phyloP scores from a whole-genome alignment of 2,113 vertebrate species.

The Crotalus helleri region DNA sequence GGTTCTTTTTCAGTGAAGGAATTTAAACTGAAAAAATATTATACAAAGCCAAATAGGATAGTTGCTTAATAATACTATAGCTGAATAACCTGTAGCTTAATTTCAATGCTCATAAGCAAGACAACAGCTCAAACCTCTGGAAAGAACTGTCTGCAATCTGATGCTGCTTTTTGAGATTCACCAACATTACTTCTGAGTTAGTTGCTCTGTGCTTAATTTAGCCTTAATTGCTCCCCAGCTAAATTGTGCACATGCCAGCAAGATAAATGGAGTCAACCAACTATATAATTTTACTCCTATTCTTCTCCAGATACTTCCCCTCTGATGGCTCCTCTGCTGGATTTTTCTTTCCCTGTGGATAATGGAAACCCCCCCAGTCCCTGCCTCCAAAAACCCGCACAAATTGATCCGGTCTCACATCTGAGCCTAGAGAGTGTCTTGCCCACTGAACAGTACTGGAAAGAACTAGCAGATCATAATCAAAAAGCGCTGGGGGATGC shows the following conservation, averaged over 20 bases:
- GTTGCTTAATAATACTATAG: background rate
- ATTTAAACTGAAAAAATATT: background rate
- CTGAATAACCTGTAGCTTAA: background rate
- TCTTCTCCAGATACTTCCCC: slow-evolving; percentile 66
- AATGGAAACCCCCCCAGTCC: slow-evolving; percentile 58
- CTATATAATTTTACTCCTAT: background rate
- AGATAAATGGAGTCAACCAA: background rate
- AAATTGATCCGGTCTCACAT: slow-evolving; percentile 1
- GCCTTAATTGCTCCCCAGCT: background rate
- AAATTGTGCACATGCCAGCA: background rate
- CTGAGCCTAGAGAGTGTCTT: slow-evolving; percentile 14
- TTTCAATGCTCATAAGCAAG: background rate
- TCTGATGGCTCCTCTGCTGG: slow-evolving; percentile 69
- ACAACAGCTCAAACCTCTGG: background rate
- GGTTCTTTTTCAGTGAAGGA: background rate
- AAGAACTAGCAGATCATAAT: slow-evolving; percentile 66
- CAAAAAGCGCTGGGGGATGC: slow-evolving; percentile 69
- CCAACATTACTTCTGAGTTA: background rate
- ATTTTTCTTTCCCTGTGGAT: slow-evolving; percentile 68
- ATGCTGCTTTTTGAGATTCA: background rate
- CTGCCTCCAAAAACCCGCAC: slow-evolving; percentile 58
- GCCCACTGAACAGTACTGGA: slow-evolving; percentile 68
- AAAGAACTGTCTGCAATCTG: background rate
- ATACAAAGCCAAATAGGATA: background rate
- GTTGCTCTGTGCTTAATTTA: background rate